Base-by-base conservation (phyloP, 1,140 invertebrate genomes). In the Camponotus vicinus region DNA sequence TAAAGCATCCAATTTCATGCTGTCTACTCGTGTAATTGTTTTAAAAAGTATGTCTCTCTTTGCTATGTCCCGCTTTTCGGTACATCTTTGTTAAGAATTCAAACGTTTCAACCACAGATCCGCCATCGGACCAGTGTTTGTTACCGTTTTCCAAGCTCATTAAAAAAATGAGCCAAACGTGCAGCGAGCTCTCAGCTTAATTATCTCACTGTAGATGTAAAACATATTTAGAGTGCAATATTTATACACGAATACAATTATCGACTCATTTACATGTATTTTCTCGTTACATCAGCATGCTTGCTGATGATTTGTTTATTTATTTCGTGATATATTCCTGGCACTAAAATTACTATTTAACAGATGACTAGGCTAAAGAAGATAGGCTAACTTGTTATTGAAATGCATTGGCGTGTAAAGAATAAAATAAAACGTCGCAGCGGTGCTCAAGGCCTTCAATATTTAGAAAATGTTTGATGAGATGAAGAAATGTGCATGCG, bases 101-200 rank as follows among this genome's bases (percentile, higher is more conserved):
- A 90, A 87, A 86, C 86, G 78, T 66, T 90, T 90, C 82, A 84
- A 90, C 89, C 89, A 45, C 89, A 90, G 86, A 87, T 85, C 70
- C 75, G 40, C 59, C 61, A 57, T 67, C 34, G 55, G 66, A 67
- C 75, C 76, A 45, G 42, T 88, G 89, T 90, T 87, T 86, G 70
- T 82, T 52, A 88, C 79, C 82, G 86, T 86, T 88, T 90, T 73
- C 82, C 86, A 37, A 61, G 64, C 86, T 79, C 89, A 90, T 90
- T 90, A 90, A 83, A 88, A 57, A 52, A 73, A 84, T 66, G 76
- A 34, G 49, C 66, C 71, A 21, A 80, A 63, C 69, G 57, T 85
- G 63, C 59, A 76, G 45, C 57, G 66, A 40, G 42, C 55, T 73
- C 45, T 77, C 88, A 87, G 79, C 49, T 90, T 88, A 88, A 90